Percentiles rank a stretch among this genome's conserved stretches.
phyloP scores from a whole-genome alignment of 92 coral and sea anemone genomes.

The Siderastrea siderea region DNA sequence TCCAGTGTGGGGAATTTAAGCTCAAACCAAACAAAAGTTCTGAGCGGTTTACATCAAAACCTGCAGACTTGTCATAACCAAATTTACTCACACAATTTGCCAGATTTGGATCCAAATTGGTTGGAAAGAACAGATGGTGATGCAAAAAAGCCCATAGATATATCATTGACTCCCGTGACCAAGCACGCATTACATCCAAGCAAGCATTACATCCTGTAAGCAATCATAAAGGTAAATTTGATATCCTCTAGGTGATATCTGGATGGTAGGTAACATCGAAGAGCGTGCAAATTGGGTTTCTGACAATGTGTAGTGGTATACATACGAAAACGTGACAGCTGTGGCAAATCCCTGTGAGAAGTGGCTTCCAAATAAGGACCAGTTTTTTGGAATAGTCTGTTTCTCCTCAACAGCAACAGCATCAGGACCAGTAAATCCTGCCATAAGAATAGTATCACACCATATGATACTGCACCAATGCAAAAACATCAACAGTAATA shows the following conservation, averaged over 20 bases:
- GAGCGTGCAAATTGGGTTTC: conserved; percentile 8
- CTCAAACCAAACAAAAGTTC: conserved; percentile 17
- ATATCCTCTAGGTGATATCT: conserved; percentile 20
- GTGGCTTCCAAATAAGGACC: conserved; percentile 27
- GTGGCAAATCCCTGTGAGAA: conserved; percentile 28
- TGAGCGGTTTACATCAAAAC: conserved; percentile 23
- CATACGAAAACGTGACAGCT: conserved; percentile 31
- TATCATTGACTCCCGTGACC: conserved; percentile 12
- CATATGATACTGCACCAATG: conserved; percentile 1
- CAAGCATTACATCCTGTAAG: conserved; percentile 26
- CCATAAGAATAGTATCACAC: conserved; percentile 5
- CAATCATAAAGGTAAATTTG: conserved; percentile 30
- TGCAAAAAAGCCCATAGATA: conserved; percentile 28
- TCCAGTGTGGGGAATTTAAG: background rate
- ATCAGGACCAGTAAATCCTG: conserved; percentile 12
- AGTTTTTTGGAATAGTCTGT: background rate
- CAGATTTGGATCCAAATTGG: conserved; percentile 9
- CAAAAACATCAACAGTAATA: conserved; percentile 19
- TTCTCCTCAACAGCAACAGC: conserved; percentile 17
- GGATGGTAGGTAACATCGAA: conserved; percentile 21
- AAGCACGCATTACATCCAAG: conserved; percentile 31
- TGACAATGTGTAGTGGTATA: conserved; percentile 20
- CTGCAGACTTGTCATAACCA: background rate
- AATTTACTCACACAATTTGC: conserved; percentile 9
- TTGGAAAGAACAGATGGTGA: conserved; percentile 31